phyloP scores from a whole-genome alignment of 2,797 vertebrate species.

The Melanotaenia parkinsoni region DNA sequence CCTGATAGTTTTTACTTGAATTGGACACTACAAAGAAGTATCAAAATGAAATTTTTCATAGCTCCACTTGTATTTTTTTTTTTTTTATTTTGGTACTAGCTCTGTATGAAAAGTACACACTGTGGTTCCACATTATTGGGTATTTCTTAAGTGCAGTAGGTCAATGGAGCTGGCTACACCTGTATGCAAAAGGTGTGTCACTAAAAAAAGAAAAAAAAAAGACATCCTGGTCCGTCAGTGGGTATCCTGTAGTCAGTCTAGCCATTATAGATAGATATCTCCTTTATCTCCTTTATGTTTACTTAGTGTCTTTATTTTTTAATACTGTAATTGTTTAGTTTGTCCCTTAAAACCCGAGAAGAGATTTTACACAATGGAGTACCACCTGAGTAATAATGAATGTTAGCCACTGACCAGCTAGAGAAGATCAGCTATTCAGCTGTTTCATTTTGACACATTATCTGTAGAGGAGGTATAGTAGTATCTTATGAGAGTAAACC shows the following conservation, averaged over 20 bases:
- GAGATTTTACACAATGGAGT: neutral
- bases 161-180: constrained; percentile 15
- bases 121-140: neutral
- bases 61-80: neutral
- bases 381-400: too few relatives aligned
- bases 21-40: neutral
- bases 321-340: neutral
- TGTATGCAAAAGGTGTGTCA: constrained; percentile 71
- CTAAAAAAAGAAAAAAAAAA: constrained; percentile 9
- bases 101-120: neutral
- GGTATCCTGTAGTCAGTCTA: constrained; percentile 5
- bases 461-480: neutral
- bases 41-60: neutral
- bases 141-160: neutral
- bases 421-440: too few relatives aligned
- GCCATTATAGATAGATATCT: neutral
- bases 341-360: neutral
- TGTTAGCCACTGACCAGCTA: too few relatives aligned
- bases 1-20: neutral
- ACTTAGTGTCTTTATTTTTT: neutral
- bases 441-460: neutral
- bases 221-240: constrained; percentile 45
- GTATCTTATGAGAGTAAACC: neutral
- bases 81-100: neutral
- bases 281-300: neutral